Percentiles rank a stretch among this genome's conserved stretches.
phyloP scores from a whole-genome alignment of 2,797 vertebrate genomes.

The Myiothlypis chrysogaster region DNA sequence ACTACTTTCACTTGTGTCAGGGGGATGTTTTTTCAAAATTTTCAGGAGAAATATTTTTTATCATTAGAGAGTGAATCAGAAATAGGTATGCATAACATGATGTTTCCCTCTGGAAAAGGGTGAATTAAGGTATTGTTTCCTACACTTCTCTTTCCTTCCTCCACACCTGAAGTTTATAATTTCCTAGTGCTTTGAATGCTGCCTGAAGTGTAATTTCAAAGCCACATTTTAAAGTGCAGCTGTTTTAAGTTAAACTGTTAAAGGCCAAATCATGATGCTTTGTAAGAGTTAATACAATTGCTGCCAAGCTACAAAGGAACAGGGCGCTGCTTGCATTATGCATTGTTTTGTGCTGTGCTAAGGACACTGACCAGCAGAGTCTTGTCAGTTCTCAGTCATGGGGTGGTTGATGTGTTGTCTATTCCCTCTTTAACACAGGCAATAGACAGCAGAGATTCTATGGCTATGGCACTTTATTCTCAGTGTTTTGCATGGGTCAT shows the following conservation, averaged over 20 bases:
- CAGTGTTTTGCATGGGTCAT: conserved; percentile 97
- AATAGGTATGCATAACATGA: neutral
- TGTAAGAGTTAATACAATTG: neutral
- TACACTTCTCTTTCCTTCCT: neutral
- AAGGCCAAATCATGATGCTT: neutral
- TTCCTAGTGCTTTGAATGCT: neutral
- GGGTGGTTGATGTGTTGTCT: neutral
- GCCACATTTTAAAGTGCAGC: neutral
- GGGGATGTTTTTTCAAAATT: neutral
- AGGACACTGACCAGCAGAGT: neutral
- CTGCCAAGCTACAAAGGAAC: neutral
- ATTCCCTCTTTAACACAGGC: conserved; percentile 75
- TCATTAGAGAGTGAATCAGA: no score
- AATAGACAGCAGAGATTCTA: conserved; percentile 92
- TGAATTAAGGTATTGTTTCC: neutral
- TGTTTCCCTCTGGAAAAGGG: neutral
- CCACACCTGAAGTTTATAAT: neutral
- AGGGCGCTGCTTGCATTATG: neutral
- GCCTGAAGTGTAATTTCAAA: neutral
- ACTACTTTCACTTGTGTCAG: neutral
- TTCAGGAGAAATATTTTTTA: neutral
- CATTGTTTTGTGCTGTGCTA: neutral
- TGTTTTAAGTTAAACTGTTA: neutral
- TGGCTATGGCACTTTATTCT: conserved; percentile 98
- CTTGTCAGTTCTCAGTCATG: neutral